Evolutionary conservation across 2,888 invertebrate species (phyloP), one percentile per base, ranked within the genome.

Genomic region (Protophormia terraenovae): DNA sequence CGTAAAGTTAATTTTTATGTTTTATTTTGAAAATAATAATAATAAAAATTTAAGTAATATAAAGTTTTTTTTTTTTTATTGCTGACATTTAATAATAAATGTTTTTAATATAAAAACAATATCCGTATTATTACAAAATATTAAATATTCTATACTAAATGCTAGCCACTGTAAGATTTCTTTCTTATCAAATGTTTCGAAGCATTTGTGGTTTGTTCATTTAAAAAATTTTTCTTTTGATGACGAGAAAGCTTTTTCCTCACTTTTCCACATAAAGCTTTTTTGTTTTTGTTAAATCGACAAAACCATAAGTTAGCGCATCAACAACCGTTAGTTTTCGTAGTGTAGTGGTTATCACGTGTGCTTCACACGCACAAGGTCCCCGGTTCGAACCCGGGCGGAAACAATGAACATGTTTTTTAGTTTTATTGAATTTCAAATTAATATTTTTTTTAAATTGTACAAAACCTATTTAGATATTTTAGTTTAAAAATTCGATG

Each of bases 301-400:
- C 2, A 47, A 78, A 78, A 69, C 35, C 5, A 3, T 27, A 10
- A 19, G 1, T 69, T 78, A 50, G 27, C 22, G 0, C 19, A 0
- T 1, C 3, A 0, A 3, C 0, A 1, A 27, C 16, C 19, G 29
- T 60, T 19, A n/a, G 87, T 87, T 87, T 87, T 77, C 87, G 86
- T 87, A 86, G 87, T 87, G 87, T 87, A 87, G 87, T 87, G 87
- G 87, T 87, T 90, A 90, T 90, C 90, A 89, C 89, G 89, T 90
- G 90, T 90, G 90, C 89, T 90, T 90, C 88, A 90, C 90, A 90
- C 90, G 89, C 90, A 89, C 89, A 89, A 89, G 88, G 89, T 88
- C 89, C 88, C 88, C 89, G 89, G 89, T 89, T 89, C 89, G 89
- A 89, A 89, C 89, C 89, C 89, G 90, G 89, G 89, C 90, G 89